A percentile compares a stretch with the other conserved stretches of the same genome.
Evolutionary conservation across 1,140 invertebrate species (phyloP).

Genomic region (Drosophila tsacasi): DNA sequence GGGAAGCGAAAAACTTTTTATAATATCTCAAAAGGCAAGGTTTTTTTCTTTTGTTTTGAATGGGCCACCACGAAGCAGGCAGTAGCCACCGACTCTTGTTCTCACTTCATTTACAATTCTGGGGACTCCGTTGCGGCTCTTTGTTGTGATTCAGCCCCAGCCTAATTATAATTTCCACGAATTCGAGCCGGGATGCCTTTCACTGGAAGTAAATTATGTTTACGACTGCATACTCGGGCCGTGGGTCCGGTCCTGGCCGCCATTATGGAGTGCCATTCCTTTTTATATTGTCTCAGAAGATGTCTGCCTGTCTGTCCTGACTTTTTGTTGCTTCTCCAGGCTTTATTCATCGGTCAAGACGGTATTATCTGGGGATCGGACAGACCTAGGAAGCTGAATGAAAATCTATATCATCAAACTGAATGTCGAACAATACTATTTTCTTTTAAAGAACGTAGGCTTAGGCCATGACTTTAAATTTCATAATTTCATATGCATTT

Average conservation of each 20-base stretch:
- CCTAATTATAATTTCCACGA: conserved; percentile 80
- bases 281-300: conserved; percentile 47
- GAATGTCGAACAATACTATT: neutral
- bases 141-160: conserved; percentile 45
- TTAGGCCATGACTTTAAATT: neutral
- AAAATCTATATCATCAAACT: neutral
- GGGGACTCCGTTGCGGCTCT: conserved; percentile 49
- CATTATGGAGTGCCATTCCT: conserved; percentile 54
- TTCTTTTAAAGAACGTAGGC: neutral
- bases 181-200: conserved; percentile 58
- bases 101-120: conserved; percentile 82
- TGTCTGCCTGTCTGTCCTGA: neutral
- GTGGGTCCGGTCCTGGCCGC: neutral
- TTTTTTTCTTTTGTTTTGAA: conserved; percentile 53
- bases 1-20: conserved; percentile 70
- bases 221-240: conserved; percentile 55
- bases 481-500: neutral
- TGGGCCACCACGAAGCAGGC: neutral
- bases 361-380: neutral
- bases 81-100: conserved; percentile 61
- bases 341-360: conserved; percentile 48
- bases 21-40: conserved; percentile 77
- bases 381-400: neutral
- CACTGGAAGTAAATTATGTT: conserved; percentile 75
- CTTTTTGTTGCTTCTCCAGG: conserved; percentile 14